A percentile compares a stretch with the other conserved stretches of the same genome.
Conservation (phyloP, 2,797 vertebrate genomes). For the Pseudochirops cupreus region DNA sequence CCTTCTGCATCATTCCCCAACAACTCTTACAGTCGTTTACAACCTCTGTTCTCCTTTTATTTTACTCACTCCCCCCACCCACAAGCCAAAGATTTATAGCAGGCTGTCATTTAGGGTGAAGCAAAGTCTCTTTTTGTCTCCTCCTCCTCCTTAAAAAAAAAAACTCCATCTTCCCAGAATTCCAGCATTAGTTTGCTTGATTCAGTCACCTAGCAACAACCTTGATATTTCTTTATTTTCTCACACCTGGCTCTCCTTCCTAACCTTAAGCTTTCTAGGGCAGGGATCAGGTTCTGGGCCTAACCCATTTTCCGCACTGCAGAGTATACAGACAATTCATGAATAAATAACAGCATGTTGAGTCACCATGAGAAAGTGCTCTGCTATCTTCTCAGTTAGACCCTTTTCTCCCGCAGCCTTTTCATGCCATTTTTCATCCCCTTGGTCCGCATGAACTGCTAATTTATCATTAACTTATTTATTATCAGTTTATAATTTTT, state of each 20-base stretch:
- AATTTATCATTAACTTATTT: slow-evolving; percentile 19
- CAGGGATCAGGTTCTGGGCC: slow-evolving; percentile 37
- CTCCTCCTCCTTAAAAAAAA: background rate
- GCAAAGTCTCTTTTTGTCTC: background rate
- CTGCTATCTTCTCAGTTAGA: background rate
- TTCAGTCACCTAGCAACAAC: background rate
- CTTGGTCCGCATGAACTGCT: background rate
- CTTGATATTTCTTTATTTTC: background rate
- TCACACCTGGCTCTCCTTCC: background rate
- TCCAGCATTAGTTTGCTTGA: background rate
- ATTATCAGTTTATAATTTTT: background rate
- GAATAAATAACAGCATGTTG: slow-evolving; percentile 63
- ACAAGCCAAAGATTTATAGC: background rate
- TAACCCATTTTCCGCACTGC: slow-evolving; percentile 65
- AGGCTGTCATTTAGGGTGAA: background rate
- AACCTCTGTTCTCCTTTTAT: background rate
- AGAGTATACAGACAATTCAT: slow-evolving; percentile 53
- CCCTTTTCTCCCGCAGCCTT: slow-evolving; percentile 17
- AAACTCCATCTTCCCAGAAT: background rate
- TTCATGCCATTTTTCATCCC: slow-evolving; percentile 16
- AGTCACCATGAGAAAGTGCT: slow-evolving; percentile 42
- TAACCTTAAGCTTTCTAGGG: background rate
- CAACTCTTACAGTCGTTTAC: background rate
- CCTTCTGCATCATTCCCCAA: background rate
- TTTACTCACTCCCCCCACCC: background rate